Evolutionary conservation across 2,113 vertebrate genomes (phyloP), one percentile per base, ranked within the genome.

Genomic region (Tringa solitaria): DNA sequence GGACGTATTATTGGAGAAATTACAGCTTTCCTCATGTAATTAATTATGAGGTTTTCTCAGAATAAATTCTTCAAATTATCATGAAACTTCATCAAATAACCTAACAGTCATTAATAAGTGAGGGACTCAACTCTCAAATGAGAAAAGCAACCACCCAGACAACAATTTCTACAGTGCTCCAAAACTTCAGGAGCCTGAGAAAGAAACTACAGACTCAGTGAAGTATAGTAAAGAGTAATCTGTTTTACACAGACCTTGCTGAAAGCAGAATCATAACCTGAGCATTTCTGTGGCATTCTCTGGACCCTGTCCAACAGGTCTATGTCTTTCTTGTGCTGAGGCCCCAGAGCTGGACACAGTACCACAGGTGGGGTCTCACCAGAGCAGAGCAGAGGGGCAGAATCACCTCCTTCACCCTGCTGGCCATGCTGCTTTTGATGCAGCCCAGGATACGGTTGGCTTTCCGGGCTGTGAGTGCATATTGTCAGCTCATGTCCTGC

Each of bases 371-470:
- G 6, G 10, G 61, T 24, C 37, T 60, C 54, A n/a, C 5, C 3
- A 70, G 45, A 22, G 16, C 2, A 2, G 28, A 82, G 33, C 10
- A 28, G 35, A 64, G 37, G 18, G 27, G 61, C 18, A 41, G 37
- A 30, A 41, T 64, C 61, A 41, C 11, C 35, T 39, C 43, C 26
- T 18, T 64, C 2, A 0, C 27, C 6, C 76, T 43, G 30, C 41
- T 64, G n/a, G 8, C 4, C 4, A 23, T 1, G 1, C 24, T 51
- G 2, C 43, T 77, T 35, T 8, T 2, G 39, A n/a, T 24, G 67
- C 10, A 30, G 39, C 30, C 30, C 56, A n/a, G 28, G 18, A 17
- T 54, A 54, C 1, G 4, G 9, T 30, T 54, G 28, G 28, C 28
- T 54, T 54, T 54, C 53, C 17, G 28, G 28, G 28, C 39, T 63